Conservation (phyloP, 2,113 vertebrate genomes). For the Bolborhynchus lineola region DNA sequence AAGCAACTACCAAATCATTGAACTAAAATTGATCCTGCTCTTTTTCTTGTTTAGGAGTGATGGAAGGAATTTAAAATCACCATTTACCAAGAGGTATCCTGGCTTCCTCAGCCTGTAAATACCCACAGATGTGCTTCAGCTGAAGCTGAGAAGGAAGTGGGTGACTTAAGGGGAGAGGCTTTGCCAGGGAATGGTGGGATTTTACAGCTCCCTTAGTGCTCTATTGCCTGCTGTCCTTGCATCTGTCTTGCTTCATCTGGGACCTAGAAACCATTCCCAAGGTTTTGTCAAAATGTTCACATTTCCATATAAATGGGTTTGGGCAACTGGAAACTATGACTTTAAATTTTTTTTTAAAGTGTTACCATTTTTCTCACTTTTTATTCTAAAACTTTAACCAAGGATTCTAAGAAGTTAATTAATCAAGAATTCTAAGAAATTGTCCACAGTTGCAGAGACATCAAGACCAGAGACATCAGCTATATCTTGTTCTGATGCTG, state of each 20-base stretch:
- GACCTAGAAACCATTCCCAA: neutral
- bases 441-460: neutral
- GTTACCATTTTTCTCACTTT: neutral
- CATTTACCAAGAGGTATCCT: neutral
- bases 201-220: neutral
- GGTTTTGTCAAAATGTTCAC: neutral
- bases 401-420: neutral
- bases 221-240: neutral
- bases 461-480: neutral
- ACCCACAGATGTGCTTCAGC: neutral
- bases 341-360: neutral
- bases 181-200: neutral
- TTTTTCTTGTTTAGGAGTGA: neutral
- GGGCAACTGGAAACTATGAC: neutral
- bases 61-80: neutral
- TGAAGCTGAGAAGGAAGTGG: neutral
- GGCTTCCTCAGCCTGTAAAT: neutral
- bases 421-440: neutral
- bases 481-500: neutral
- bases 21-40: neutral
- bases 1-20: neutral
- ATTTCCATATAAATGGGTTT: neutral
- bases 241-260: neutral
- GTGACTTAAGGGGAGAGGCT: neutral
- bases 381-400: neutral